Conservation (phyloP, 2,113 vertebrate species). For the Aviceda subcristata region DNA sequence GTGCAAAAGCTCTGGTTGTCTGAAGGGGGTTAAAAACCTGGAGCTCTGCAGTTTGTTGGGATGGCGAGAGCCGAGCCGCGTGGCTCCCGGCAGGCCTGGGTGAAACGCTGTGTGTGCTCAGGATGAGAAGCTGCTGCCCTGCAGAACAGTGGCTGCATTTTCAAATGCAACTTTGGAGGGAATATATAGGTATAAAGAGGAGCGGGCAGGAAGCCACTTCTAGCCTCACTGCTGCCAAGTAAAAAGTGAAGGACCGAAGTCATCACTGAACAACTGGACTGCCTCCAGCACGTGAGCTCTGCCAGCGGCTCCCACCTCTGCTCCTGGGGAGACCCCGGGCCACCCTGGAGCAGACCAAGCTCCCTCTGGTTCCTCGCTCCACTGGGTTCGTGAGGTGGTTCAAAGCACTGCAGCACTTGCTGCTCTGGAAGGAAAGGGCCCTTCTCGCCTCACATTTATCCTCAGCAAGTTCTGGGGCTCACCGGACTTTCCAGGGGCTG, state of each 20-base stretch:
- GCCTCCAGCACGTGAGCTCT: neutral
- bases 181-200: neutral
- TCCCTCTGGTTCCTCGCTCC: neutral
- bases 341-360: neutral
- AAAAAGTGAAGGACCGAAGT: neutral
- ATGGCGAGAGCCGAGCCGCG: neutral
- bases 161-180: neutral
- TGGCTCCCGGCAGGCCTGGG: accelerated
- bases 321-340: neutral
- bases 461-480: neutral
- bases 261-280: accelerated
- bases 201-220: accelerated
- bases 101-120: neutral
- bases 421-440: neutral
- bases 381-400: accelerated
- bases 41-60: neutral
- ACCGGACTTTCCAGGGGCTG: slow-evolving; percentile 16
- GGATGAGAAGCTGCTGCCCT: neutral
- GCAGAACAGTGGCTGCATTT: neutral
- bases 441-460: neutral
- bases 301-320: neutral
- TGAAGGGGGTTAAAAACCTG: neutral
- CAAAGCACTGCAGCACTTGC: accelerated
- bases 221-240: neutral
- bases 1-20: neutral